Evolutionary conservation across 1,140 invertebrate genomes (phyloP), one percentile per base, ranked within the genome.

Genomic region (Coptotermes formosanus): DNA sequence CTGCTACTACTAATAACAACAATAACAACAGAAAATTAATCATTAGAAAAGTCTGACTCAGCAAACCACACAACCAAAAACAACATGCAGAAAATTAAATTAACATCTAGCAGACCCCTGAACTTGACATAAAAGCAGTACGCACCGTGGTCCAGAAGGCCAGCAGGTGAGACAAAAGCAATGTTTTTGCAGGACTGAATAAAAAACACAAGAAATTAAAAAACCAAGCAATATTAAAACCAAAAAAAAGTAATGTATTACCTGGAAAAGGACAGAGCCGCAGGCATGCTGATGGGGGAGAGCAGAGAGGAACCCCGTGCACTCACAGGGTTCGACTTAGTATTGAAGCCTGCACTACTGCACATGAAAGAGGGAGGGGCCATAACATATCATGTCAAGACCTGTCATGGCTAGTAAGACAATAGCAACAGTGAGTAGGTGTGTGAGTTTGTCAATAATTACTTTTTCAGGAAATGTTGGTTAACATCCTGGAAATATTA

Each of bases 251-350:
- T n/a, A 48, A 82, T 82, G 69, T 82, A 83, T 87, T 95, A 96
- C 95, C 95, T 96, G 94, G 93, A 94, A 90, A 93, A 95, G 88
- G 94, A 95, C 89, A 95, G 91, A 88, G 92, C 93, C 90, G 94
- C 91, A 89, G 95, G 94, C 93, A 95, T 95, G 92, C 93, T 93
- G 91, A 95, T 95, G 89, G 95, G 95, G 89, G 95, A 94, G 88
- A 95, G 93, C 91, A 94, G 94, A 91, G 94, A 94, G 88, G 94
- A 90, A 90, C 90, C 88, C 90, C 92, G 85, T 85, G 89, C 89
- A 83, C 88, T 89, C 88, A 92, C 90, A 87, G 92, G 92, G 88
- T 92, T 92, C 89, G 91, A 91, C 90, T 93, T 93, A 87, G 91
- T 91, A 88, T 90, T 84, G 85, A 89, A 89, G 90, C 90, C 90